Evolutionary conservation across 2,888 invertebrate genomes (phyloP).

Genomic region (Chloroclysta siterata): DNA sequence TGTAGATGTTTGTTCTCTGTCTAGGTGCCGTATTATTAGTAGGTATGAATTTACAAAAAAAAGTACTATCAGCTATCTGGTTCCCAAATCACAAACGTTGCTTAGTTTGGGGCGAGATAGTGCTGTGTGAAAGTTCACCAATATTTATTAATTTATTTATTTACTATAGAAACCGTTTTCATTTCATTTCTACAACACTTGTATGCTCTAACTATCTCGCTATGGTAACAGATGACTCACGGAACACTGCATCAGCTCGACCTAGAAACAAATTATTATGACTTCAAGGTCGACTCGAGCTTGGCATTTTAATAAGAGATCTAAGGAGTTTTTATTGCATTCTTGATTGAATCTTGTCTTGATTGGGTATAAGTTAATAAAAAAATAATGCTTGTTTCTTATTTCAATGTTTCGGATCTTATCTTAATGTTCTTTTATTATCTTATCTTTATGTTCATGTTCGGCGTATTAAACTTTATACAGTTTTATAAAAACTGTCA

Average conservation of each 20-base stretch:
- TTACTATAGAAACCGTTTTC: background rate
- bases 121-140: too few species aligned
- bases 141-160: too few species aligned
- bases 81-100: too few species aligned
- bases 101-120: too few species aligned
- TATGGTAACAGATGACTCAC: slow-evolving; percentile 32
- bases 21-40: too few species aligned
- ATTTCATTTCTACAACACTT: background rate
- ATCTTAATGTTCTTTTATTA: background rate
- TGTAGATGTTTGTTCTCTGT: too few species aligned
- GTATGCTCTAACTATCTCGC: background rate
- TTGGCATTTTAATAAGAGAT: slow-evolving; percentile 31
- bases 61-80: too few species aligned
- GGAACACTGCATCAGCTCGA: slow-evolving; percentile 26
- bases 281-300: slow-evolving; percentile 34
- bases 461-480: background rate
- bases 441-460: background rate
- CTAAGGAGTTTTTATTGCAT: slow-evolving; percentile 27
- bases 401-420: too few species aligned
- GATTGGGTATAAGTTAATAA: background rate
- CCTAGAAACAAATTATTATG: slow-evolving; percentile 38
- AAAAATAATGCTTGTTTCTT: background rate
- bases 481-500: background rate
- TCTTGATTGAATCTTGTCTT: slow-evolving; percentile 25
- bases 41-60: too few species aligned